A percentile compares a stretch with the other conserved stretches of the same genome.
These are phyloP conservation scores for Mesorhabditis belari DNA, from an alignment of 2,888 invertebrate species.

Conservation along the genomic window DNA sequence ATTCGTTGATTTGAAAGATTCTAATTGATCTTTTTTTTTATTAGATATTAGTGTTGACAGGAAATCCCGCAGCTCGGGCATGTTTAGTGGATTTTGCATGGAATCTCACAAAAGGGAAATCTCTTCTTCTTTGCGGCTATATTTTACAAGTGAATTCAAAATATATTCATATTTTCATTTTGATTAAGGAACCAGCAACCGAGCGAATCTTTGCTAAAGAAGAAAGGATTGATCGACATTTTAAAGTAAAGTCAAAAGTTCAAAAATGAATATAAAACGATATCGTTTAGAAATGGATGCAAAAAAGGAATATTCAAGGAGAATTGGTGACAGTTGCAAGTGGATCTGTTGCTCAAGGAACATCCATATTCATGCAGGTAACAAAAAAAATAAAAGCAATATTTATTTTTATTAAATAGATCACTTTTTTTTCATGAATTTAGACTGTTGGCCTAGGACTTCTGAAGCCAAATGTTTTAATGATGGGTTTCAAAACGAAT, in stretches of 20 bases:
- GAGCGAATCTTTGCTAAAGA: neutral
- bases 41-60: conserved; percentile 36
- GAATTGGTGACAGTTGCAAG: neutral
- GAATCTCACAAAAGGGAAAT: conserved; percentile 33
- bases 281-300: neutral
- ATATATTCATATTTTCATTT: neutral
- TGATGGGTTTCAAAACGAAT: conserved; percentile 22
- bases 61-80: conserved; percentile 39
- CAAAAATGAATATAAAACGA: too few species aligned
- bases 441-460: conserved; percentile 21
- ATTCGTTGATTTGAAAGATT: too few species aligned
- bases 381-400: neutral
- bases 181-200: neutral
- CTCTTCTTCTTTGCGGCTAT: conserved; percentile 33
- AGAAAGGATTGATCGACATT: neutral
- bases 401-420: neutral
- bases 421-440: neutral
- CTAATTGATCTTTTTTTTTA: neutral
- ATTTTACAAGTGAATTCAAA: conserved; percentile 28
- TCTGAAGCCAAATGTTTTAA: conserved; percentile 21
- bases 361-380: neutral
- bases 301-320: neutral
- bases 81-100: conserved; percentile 39
- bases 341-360: neutral
- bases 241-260: neutral